Evolutionary conservation across 2,113 vertebrate genomes (phyloP).

Genomic region (Pseudopipra pipra): DNA sequence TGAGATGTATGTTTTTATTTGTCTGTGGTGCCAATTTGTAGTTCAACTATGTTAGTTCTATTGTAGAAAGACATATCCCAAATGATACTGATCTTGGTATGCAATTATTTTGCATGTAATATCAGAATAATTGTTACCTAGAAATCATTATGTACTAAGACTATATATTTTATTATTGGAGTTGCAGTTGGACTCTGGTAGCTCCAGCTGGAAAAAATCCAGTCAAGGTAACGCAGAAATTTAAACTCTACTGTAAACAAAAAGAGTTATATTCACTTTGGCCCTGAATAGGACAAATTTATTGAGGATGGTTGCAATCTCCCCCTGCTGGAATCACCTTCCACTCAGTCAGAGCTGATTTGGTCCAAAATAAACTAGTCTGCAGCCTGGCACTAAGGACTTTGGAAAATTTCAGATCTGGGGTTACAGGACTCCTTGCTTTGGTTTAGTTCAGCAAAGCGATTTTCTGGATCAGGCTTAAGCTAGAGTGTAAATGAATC

Average conservation of each 20-base stretch:
- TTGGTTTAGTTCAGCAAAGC: background rate
- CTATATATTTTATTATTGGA: background rate
- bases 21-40: background rate
- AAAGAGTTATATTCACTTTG: background rate
- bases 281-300: background rate
- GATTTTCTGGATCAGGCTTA: background rate
- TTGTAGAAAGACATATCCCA: background rate
- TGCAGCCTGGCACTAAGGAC: background rate
- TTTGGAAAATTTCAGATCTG: background rate
- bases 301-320: too few relatives aligned
- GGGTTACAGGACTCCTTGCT: background rate
- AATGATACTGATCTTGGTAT: background rate
- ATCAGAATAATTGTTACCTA: background rate
- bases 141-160: background rate
- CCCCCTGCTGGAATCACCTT: background rate
- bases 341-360: background rate
- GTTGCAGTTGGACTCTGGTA: background rate
- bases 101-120: background rate
- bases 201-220: background rate
- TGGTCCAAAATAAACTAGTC: background rate
- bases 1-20: background rate
- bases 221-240: background rate
- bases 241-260: background rate
- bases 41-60: background rate
- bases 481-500: background rate